These are phyloP conservation scores for Thunnus albacares DNA, from an alignment of 2,797 vertebrate genomes.

Conservation along the genomic window DNA sequence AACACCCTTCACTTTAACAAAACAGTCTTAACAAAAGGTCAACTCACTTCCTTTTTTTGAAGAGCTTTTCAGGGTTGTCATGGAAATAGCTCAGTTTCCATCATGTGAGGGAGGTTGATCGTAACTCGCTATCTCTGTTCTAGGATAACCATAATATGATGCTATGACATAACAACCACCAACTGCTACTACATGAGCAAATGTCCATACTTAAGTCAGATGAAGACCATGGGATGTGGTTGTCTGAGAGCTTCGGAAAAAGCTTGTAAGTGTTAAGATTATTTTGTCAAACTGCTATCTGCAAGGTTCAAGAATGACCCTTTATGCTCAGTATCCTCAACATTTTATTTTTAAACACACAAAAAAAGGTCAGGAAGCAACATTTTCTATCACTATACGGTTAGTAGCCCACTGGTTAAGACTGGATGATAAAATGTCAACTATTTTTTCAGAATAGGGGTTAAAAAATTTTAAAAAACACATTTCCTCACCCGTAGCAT, in stretches of 20 bases:
- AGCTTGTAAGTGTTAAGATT: not conserved
- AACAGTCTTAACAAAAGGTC: not conserved
- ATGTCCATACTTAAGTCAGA: too few relatives aligned
- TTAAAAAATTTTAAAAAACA: not conserved
- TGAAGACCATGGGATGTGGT: not conserved
- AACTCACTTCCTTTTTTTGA: not conserved
- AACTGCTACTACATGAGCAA: too few relatives aligned
- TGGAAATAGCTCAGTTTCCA: not conserved
- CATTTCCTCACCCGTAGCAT: slow-evolving; percentile 29
- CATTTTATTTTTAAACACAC: not conserved
- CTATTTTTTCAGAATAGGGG: not conserved
- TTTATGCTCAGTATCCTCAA: not conserved
- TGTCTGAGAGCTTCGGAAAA: not conserved
- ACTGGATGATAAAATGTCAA: not conserved
- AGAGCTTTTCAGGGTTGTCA: slow-evolving; percentile 1
- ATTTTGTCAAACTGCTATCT: not conserved
- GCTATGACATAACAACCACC: slow-evolving; percentile 1
- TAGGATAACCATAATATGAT: too few relatives aligned
- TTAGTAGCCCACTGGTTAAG: not conserved
- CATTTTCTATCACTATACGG: not conserved
- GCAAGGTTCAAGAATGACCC: not conserved
- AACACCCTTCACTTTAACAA: not conserved
- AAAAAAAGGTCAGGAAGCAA: not conserved
- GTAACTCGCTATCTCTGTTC: too few relatives aligned
- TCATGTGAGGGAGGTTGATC: not conserved